phyloP scores from a whole-genome alignment of 2,113 vertebrate genomes.

The Toxotes jaculatrix region DNA sequence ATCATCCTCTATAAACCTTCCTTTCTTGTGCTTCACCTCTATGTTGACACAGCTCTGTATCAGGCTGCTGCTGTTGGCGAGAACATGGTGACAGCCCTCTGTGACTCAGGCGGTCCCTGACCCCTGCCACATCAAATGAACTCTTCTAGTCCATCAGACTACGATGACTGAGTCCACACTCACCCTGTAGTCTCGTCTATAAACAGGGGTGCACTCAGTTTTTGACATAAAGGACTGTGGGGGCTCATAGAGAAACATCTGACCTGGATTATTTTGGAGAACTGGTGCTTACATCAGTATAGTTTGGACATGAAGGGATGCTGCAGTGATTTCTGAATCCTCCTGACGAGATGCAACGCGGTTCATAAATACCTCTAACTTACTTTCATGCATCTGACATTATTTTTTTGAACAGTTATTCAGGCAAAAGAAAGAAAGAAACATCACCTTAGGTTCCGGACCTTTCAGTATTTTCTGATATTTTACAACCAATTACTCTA shows the following conservation, averaged over 20 bases:
- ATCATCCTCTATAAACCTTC: too few species aligned
- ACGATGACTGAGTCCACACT: slow-evolving; percentile 7
- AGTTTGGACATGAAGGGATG: neutral
- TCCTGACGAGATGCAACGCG: neutral
- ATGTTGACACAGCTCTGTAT: neutral
- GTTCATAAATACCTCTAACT: neutral
- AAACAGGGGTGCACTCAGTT: slow-evolving; percentile 12
- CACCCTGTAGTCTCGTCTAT: slow-evolving; percentile 16
- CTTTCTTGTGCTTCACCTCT: too few species aligned
- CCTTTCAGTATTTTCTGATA: too few species aligned
- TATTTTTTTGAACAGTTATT: too few species aligned
- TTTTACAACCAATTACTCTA: too few species aligned
- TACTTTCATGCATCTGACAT: too few species aligned
- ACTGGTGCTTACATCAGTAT: neutral
- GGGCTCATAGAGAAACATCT: neutral
- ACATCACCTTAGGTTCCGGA: too few species aligned
- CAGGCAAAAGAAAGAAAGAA: too few species aligned
- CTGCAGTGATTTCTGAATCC: neutral
- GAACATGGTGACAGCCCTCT: too few species aligned
- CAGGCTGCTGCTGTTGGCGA: neutral
- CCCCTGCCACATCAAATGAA: slow-evolving; percentile 48
- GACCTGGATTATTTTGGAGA: neutral
- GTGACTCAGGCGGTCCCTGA: slow-evolving; percentile 41
- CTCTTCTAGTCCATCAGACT: slow-evolving; percentile 9
- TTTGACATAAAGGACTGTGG: neutral